These are phyloP conservation scores for Eunapius fragilis DNA, from an alignment of 37 sponge, comb jelly and placozoan species.

Conservation along the genomic window DNA sequence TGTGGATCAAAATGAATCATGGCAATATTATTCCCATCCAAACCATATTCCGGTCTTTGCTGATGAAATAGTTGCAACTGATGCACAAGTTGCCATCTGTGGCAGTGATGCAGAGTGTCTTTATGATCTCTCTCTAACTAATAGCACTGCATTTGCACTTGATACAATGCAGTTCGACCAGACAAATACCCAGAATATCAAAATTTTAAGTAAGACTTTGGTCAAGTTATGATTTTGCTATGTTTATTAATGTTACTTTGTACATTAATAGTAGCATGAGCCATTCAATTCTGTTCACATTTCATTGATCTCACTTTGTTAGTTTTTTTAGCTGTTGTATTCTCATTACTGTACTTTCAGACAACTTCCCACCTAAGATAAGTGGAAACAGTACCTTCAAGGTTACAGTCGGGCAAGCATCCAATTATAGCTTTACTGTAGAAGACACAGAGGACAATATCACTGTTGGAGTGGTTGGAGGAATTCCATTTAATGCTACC, in stretches of 20 bases:
- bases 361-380: background rate
- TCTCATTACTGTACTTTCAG: background rate
- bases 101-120: constrained; percentile 42
- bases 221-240: too few species aligned
- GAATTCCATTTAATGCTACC: background rate
- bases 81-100: constrained; percentile 17
- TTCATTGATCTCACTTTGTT: too few species aligned
- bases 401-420: background rate
- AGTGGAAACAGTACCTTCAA: background rate
- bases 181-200: background rate
- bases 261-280: too few species aligned
- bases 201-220: background rate
- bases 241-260: too few species aligned
- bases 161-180: constrained; percentile 6
- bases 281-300: too few species aligned
- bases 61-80: constrained; percentile 38
- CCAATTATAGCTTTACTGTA: background rate
- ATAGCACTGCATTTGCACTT: constrained; percentile 30
- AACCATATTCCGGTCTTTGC: constrained; percentile 56
- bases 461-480: background rate
- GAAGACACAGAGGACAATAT: background rate
- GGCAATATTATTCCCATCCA: constrained; percentile 36
- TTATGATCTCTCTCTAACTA: constrained; percentile 65
- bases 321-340: background rate
- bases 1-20: background rate